A percentile compares a stretch with the other conserved stretches of the same genome.
Evolutionary conservation across 2,113 vertebrate species (phyloP).

Genomic region (Sakesphorus luctuosus): DNA sequence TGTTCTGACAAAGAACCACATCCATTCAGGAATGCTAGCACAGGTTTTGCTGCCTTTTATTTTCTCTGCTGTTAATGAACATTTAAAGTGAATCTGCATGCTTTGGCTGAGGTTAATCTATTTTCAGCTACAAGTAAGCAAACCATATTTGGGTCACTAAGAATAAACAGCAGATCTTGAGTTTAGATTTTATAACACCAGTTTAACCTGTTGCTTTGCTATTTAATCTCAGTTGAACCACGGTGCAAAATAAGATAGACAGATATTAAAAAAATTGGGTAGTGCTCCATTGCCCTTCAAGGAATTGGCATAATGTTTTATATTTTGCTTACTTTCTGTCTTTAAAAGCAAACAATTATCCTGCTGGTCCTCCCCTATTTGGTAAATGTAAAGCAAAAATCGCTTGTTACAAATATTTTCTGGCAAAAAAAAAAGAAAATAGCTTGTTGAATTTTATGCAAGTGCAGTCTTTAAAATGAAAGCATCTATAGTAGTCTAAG

Average conservation of each 20-base stretch:
- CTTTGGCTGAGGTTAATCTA: not conserved
- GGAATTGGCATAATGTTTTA: not conserved
- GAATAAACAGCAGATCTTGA: not conserved
- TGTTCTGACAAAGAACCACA: not conserved
- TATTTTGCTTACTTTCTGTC: not conserved
- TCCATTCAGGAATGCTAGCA: not conserved
- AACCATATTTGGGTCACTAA: not conserved
- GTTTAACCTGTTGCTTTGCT: not conserved
- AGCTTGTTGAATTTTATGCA: not conserved
- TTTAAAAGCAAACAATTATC: not conserved
- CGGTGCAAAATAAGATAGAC: not conserved
- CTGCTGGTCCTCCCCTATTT: not conserved
- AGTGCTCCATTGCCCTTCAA: not conserved
- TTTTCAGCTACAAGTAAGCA: conserved; percentile 2
- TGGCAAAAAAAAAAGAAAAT: not conserved
- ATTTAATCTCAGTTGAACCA: not conserved
- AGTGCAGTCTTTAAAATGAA: not conserved
- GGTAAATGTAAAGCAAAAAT: not conserved
- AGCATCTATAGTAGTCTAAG: not conserved
- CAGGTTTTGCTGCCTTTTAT: not conserved
- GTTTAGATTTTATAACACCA: not conserved
- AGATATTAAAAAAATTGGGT: not conserved
- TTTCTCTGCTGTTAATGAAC: not conserved
- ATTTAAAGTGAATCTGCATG: not conserved
- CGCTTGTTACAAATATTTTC: not conserved